Conservation (phyloP, 2,797 vertebrate genomes). For the Gambelia wislizenii region DNA sequence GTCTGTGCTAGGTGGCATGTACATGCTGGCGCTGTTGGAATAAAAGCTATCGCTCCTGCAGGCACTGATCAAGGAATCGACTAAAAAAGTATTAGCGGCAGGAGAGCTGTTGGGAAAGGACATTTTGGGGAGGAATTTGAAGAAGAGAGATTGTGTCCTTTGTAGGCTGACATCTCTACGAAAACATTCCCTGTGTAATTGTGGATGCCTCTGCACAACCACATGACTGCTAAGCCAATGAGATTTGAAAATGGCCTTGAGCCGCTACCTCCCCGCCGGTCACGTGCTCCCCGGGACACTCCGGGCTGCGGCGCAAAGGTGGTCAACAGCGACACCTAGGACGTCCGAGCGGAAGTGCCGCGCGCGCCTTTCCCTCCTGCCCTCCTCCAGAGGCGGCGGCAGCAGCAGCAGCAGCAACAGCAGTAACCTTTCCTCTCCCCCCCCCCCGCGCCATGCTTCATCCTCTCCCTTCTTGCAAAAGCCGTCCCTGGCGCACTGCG, state of each 20-base stretch:
- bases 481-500: slow-evolving; percentile 58
- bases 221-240: slow-evolving; percentile 99
- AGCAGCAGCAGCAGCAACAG: not conserved
- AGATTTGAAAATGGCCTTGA: slow-evolving; percentile 99
- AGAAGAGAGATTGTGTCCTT: slow-evolving; percentile 97
- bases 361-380: not conserved
- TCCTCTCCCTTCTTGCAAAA: not conserved
- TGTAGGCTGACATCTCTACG: slow-evolving; percentile 99
- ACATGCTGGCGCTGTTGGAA: slow-evolving; percentile 97
- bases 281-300: slow-evolving; percentile 82
- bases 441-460: not conserved
- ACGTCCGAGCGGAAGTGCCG: slow-evolving; percentile 75
- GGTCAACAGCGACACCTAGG: slow-evolving; percentile 98
- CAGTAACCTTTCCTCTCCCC: not conserved
- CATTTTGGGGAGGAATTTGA: slow-evolving; percentile 96
- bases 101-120: slow-evolving; percentile 99
- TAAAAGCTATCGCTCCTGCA: slow-evolving; percentile 99
- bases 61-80: slow-evolving; percentile 98
- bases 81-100: slow-evolving; percentile 97
- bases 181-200: slow-evolving; percentile 98
- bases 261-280: slow-evolving; percentile 90
- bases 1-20: slow-evolving; percentile 96
- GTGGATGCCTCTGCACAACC: slow-evolving; percentile 95
- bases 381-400: not conserved
- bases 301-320: slow-evolving; percentile 82